Evolutionary conservation across 1,140 invertebrate species (phyloP).

Genomic region (Drosophila teissieri): DNA sequence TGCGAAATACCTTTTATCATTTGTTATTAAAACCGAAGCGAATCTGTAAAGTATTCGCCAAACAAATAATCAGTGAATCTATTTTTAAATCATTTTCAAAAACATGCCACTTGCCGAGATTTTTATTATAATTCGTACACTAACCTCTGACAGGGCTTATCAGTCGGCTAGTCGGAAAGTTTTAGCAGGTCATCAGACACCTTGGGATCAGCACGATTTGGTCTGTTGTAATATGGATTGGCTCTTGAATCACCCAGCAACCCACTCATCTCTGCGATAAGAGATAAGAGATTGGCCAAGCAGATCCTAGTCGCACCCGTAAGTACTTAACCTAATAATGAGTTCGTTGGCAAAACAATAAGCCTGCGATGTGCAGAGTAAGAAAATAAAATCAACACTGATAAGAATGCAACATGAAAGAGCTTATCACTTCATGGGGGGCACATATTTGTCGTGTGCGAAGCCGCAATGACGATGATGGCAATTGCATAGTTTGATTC

Average conservation of each 20-base stretch:
- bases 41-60: not conserved
- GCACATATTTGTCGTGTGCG: conserved; percentile 7
- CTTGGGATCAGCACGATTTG: conserved; percentile 21
- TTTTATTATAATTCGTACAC: conserved; percentile 22
- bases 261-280: conserved; percentile 3
- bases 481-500: conserved; percentile 11
- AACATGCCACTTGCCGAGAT: conserved; percentile 43
- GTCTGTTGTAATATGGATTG: conserved; percentile 45
- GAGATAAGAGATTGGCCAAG: not conserved
- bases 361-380: not conserved
- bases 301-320: not conserved
- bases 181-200: conserved; percentile 41
- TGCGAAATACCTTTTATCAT: not conserved
- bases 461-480: conserved; percentile 7
- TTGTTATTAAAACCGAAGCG: too few species aligned
- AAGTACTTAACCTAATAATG: not conserved
- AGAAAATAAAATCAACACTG: not conserved
- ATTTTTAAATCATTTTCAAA: conserved; percentile 52
- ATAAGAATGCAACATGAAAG: conserved; percentile 11
- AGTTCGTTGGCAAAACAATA: not conserved
- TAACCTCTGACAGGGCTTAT: conserved; percentile 46
- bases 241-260: conserved; percentile 61
- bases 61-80: conserved; percentile 18
- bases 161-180: conserved; percentile 39
- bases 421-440: conserved; percentile 53